Evolutionary conservation across 1,140 invertebrate species (phyloP).

Genomic region (Argopecten irradians): DNA sequence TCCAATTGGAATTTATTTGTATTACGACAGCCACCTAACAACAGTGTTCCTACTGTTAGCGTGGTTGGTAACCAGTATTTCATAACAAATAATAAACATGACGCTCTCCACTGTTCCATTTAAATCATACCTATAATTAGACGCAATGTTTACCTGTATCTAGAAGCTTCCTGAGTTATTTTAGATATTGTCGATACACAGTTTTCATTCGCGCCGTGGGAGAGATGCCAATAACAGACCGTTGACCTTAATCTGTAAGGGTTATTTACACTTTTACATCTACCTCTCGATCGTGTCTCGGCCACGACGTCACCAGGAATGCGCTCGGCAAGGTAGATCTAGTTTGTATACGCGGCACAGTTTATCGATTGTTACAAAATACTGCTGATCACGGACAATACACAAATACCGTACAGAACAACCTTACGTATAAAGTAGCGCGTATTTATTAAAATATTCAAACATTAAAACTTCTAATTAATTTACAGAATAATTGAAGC

Average conservation of each 20-base stretch:
- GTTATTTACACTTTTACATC: background rate
- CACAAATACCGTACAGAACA: background rate
- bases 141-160: background rate
- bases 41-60: background rate
- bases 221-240: conserved; percentile 8
- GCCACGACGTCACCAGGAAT: background rate
- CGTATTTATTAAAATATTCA: too few species aligned
- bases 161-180: background rate
- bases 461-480: too few species aligned
- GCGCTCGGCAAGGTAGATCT: background rate
- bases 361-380: background rate
- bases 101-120: background rate
- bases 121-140: conserved; percentile 18
- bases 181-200: conserved; percentile 1
- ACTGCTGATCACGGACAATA: background rate
- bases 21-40: background rate
- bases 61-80: conserved; percentile 16
- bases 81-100: background rate
- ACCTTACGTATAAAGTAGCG: background rate
- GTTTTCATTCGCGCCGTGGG: conserved; percentile 11
- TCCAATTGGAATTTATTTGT: background rate
- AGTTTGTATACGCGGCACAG: background rate
- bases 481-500: too few species aligned
- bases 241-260: conserved; percentile 12
- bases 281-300: background rate